Base-by-base conservation (phyloP, 2,797 vertebrate species). In the Acanthurus lineatus region DNA sequence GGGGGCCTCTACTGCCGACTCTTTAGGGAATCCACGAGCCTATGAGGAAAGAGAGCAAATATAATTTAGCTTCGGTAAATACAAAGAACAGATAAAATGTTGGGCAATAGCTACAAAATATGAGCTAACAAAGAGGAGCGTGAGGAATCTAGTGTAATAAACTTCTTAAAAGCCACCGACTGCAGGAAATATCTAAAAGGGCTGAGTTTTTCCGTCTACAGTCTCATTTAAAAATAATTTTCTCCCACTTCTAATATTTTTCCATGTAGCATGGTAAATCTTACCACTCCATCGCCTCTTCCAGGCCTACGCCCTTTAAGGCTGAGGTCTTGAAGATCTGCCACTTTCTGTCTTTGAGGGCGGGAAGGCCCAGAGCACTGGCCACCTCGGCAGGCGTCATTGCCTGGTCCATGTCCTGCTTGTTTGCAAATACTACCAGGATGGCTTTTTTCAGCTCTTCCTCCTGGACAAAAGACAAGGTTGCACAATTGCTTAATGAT, bases 281-380 rank as follows among this genome's bases (percentile, higher is more conserved):
- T 88, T 91, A 97, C 98, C 98, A 99, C 83, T 99, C 98, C 98
- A 99, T 99, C 19, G 97, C 98, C 65, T 99, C 97, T 6, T 99
- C 97, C 64, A 99, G 96, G 70, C 98, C 98, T 0, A 96, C 96
- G 93, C 97, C 98, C 91, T 99, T 99, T 70, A 96, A 97, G 76
- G 98, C 98, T 0, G 98, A 99, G 1, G 98, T 99, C 93, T 98
- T 99, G 93, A 99, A 99, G 88, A 99, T 99, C 91, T 99, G 98
- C 98, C 98, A 99, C 82, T 98, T 99, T 44, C 97, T 96, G 93
- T 99, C 98, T 90, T 99, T 99, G 80, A 99, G 90, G 28, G 97
- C 97, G 0, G 98, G 96, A 59, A 99, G 94, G 22, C 98, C 98
- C 2, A 99, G 95, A 0, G 97, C 90, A 0, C 97, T 99, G 32